These are phyloP conservation scores for Trichacis sp. DNA, from an alignment of 2,888 invertebrate genomes.

Conservation along the genomic window DNA sequence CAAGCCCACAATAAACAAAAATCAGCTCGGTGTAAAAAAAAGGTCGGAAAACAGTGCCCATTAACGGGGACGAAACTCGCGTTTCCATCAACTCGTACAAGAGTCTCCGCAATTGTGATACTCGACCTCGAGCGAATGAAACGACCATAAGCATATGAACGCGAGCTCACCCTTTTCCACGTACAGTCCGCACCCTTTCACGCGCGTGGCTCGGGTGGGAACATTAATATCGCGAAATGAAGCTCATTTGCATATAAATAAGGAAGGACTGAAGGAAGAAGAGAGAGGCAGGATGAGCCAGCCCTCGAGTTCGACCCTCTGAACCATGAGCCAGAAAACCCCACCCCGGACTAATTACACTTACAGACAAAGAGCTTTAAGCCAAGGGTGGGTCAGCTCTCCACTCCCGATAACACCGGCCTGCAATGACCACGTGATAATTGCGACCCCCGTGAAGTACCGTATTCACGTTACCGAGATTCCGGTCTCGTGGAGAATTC, in stretches of 20 bases:
- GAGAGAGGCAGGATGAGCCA: constrained; percentile 58
- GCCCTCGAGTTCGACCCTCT: constrained; percentile 47
- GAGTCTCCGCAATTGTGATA: constrained; percentile 40
- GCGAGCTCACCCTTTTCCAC: constrained; percentile 62
- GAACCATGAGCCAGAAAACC: constrained; percentile 52
- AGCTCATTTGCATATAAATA: constrained; percentile 93
- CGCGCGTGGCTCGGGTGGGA: constrained; percentile 62
- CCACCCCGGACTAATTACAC: constrained; percentile 68
- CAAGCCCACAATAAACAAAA: no score
- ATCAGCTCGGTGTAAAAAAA: no score
- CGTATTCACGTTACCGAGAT: constrained; percentile 52
- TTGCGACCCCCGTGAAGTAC: constrained; percentile 56
- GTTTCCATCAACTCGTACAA: constrained; percentile 10
- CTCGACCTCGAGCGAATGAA: constrained; percentile 47
- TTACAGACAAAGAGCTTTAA: constrained; percentile 67
- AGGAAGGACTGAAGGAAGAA: constrained; percentile 70
- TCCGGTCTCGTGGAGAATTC: constrained; percentile 60
- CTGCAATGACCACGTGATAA: constrained; percentile 67
- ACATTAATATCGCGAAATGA: constrained; percentile 91
- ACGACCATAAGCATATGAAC: constrained; percentile 63
- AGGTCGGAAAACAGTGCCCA: no score
- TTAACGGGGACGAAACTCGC: no score
- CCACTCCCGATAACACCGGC: constrained; percentile 63
- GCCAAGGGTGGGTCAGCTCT: constrained; percentile 56
- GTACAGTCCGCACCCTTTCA: constrained; percentile 54